Percentiles rank a stretch among this genome's conserved stretches.
Conservation (phyloP, 2,797 vertebrate genomes). For the Neopelma chrysocephalum region DNA sequence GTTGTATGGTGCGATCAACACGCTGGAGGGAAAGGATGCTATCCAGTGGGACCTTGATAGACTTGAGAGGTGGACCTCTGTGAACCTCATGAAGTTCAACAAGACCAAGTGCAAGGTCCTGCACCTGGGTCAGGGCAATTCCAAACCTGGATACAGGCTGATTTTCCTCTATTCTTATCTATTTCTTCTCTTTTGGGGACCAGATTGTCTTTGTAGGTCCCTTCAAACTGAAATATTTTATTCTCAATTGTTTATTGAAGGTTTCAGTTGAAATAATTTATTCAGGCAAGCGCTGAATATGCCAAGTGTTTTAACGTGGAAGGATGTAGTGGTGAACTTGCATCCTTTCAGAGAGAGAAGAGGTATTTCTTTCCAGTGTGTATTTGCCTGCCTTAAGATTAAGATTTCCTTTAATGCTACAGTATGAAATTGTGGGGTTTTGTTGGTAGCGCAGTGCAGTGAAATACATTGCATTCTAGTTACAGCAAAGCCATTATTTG, state of each 20-base stretch:
- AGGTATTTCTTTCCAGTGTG: neutral
- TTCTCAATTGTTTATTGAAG: neutral
- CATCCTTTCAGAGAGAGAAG: neutral
- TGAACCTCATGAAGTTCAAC: neutral
- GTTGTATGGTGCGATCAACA: rapidly evolving
- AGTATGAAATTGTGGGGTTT: neutral
- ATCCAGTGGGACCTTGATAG: neutral
- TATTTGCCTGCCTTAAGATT: neutral
- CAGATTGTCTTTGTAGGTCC: neutral
- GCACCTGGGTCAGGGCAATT: rapidly evolving
- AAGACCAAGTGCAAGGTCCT: rapidly evolving
- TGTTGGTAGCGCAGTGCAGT: neutral
- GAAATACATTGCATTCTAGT: neutral
- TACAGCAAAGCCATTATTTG: neutral
- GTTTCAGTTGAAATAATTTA: neutral
- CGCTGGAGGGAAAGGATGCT: rapidly evolving
- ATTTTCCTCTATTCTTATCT: too few species aligned
- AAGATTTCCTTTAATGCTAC: neutral
- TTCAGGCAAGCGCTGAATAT: neutral
- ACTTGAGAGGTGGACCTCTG: neutral
- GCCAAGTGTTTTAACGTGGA: neutral
- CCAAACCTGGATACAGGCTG: neutral
- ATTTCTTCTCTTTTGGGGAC: neutral
- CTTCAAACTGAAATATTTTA: neutral
- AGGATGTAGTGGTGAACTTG: neutral